Base-by-base conservation (phyloP, 2,113 vertebrate species). In the Aythya baeri region DNA sequence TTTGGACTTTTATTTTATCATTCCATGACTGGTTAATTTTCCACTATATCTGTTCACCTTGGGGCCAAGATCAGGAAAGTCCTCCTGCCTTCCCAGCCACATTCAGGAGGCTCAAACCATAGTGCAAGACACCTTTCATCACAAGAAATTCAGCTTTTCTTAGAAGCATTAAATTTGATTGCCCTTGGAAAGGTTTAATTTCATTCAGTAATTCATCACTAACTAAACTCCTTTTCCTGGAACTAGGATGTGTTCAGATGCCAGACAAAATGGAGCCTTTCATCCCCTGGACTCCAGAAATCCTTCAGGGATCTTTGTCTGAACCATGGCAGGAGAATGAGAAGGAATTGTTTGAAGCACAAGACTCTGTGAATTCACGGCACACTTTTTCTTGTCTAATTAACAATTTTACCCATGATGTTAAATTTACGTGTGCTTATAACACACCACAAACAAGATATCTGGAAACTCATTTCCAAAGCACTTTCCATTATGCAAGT, bases 381-480 rank as follows among this genome's bases (percentile, higher is more conserved):
- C 50, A 80, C 43, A 78, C 34, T 79, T 88, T 44, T 87, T 74
- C 68, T 77, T 86, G 65, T 21, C 83, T 82, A 84, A 92, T 95
- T 87, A 93, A 82, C 41, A 74, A 5, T 86, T 92, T 93, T 71
- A 62, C 41, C 38, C 7, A 6, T 73, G n/a, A 43, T 82, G 73
- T 73, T 89, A 93, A 93, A 73, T 61, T 84, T 44, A 34, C 0
- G 0, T 93, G 74, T 89, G 44, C 66, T 91, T 31, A 34, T 43
- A 92, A 82, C 49, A 75, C 49, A 38, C 70, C 50, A 75, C 57
- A 94, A 89, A 87, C 59, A 73, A 86, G 91, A 92, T 94, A 84
- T 55, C 49, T 91, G 73, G 74, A 89, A 93, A 62, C 36, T 17
- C 17, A 59, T 87, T 94, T 96, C 72, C 86, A 86, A 76, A 68